Base-by-base conservation (phyloP, 2,113 vertebrate species). In the Osmerus eperlanus region DNA sequence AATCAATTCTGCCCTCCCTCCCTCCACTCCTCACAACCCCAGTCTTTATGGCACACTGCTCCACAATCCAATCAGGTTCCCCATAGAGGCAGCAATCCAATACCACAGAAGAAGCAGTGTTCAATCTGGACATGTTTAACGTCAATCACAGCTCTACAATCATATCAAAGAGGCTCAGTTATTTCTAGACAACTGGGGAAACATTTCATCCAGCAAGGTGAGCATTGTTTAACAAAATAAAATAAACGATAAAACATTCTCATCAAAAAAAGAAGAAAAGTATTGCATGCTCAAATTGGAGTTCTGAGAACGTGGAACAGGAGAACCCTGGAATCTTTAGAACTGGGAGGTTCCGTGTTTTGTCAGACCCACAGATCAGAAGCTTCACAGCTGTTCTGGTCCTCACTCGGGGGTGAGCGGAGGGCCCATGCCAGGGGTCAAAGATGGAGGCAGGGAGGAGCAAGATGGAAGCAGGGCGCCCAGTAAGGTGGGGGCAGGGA, bases 91-190 rank as follows among this genome's bases (percentile, higher is more conserved):
- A 18, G 25, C 62, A 64, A 64, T n/a, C 14, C 21, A 62, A 62
- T 62, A 32, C 28, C 25, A 64, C 32, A 64, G 29, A 36, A 64
- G 41, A 32, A 64, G 29, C 29, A 64, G n/a, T 64, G 29, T 29
- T 62, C 25, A 62, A 62, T 28, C 60, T 62, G 21, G 25, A 29
- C 25, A 62, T 62, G 60, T 62, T 62, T 62, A 64, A 36, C 7
- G 29, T 41, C 62, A 18, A n/a, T 41, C 62, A 32, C 28, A 28
- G 62, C 32, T 64, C 32, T 36, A 32, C 29, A 64, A 64, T 64
- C 0, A 62, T 25, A 64, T 64, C 28, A 64, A 64, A 29, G 13
- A 36, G 6, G 32, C 32, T 64, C 25, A 9, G 62, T 16, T 14
- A 62, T n/a, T 15, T n/a, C 16, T 16, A 64, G 62, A 64, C 62